Percentiles rank a stretch among this genome's conserved stretches.
These are phyloP conservation scores for Actenoides lindsayi DNA, from an alignment of 2,113 vertebrate species.

Conservation along the genomic window DNA sequence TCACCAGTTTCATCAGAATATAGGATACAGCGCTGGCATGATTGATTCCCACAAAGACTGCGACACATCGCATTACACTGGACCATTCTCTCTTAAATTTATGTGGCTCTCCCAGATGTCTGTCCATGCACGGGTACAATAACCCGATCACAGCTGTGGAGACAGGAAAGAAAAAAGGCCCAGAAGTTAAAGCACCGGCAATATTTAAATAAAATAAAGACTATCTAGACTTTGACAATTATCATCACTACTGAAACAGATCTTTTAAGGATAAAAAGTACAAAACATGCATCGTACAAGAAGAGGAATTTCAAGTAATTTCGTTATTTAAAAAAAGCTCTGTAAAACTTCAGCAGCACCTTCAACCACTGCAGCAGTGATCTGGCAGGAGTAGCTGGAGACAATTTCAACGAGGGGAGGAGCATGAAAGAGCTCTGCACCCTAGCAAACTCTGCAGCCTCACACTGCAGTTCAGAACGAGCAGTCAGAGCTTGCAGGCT, in stretches of 20 bases:
- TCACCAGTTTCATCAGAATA: not conserved
- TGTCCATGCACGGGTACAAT: conserved; percentile 95
- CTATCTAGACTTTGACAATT: conserved; percentile 1
- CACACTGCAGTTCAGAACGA: not conserved
- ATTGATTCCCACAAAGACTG: conserved; percentile 97
- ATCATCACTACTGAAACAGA: not conserved
- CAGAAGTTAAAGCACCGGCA: conserved; percentile 40
- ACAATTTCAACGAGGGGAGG: not conserved
- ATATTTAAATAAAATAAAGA: not conserved
- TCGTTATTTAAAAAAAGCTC: not conserved
- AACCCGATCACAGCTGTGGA: conserved; percentile 90
- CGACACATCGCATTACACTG: conserved; percentile 96
- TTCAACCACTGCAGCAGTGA: not conserved
- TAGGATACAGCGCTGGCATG: conserved; percentile 97
- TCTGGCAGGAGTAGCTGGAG: not conserved
- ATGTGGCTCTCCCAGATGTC: conserved; percentile 91
- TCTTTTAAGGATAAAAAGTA: not conserved
- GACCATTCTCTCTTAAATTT: conserved; percentile 98
- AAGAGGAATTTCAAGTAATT: not conserved
- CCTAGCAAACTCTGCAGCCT: not conserved
- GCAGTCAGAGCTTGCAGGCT: not conserved
- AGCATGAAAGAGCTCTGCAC: not conserved
- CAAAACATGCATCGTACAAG: not conserved
- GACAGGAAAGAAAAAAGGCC: conserved; percentile 35
- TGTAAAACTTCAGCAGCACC: not conserved